These are phyloP conservation scores for Mungos mungo DNA, from an alignment of 2,113 vertebrate genomes.

Conservation along the genomic window DNA sequence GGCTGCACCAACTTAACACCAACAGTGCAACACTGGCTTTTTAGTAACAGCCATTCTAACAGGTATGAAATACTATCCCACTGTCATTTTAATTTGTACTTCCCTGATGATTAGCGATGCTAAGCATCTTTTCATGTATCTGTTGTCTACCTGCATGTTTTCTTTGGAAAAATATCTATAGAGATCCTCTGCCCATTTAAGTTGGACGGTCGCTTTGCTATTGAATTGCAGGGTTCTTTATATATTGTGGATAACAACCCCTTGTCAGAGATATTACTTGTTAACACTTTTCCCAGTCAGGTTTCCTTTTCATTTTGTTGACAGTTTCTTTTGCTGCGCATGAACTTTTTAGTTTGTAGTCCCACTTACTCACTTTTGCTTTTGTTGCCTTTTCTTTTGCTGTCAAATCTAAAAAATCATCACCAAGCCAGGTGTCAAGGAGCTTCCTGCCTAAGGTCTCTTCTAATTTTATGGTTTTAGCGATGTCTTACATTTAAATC, in stretches of 20 bases:
- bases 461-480: background rate
- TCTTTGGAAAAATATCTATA: background rate
- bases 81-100: background rate
- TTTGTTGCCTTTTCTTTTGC: background rate
- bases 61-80: background rate
- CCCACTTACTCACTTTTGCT: background rate
- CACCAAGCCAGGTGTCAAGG: background rate
- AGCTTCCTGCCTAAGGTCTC: background rate
- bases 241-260: background rate
- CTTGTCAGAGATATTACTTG: background rate
- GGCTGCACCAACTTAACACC: background rate
- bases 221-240: background rate
- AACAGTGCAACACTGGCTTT: background rate
- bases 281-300: background rate
- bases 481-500: background rate
- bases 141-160: background rate
- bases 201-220: background rate
- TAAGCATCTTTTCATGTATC: background rate
- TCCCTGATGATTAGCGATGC: background rate
- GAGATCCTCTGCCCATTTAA: background rate
- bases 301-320: background rate
- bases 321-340: background rate
- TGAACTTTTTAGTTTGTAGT: background rate
- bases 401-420: background rate
- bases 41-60: background rate